Conservation (phyloP, 1,140 invertebrate genomes). For the Chironomus tepperi region DNA sequence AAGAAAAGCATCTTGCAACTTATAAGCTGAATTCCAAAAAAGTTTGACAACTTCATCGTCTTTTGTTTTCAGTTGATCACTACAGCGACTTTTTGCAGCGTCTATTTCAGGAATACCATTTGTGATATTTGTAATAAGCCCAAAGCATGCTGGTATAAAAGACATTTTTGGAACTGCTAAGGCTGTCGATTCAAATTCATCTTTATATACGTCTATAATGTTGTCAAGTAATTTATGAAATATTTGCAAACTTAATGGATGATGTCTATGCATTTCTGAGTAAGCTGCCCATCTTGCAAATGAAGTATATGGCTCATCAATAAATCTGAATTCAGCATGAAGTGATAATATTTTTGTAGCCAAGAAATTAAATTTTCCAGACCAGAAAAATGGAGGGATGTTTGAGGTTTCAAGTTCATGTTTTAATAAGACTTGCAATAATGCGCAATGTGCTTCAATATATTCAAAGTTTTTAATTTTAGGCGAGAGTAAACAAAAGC, state of each 20-base stretch:
- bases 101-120: neutral
- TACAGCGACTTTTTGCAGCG: neutral
- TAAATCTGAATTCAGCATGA: slow-evolving; percentile 83
- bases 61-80: slow-evolving; percentile 49
- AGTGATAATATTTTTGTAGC: slow-evolving; percentile 80
- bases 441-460: slow-evolving; percentile 74
- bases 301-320: slow-evolving; percentile 54
- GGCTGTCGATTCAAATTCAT: neutral
- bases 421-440: slow-evolving; percentile 71
- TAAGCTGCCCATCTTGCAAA: slow-evolving; percentile 69
- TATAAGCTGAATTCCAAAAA: slow-evolving; percentile 69
- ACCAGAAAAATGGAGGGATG: slow-evolving; percentile 74
- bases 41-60: slow-evolving; percentile 59
- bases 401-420: slow-evolving; percentile 75
- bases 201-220: slow-evolving; percentile 46
- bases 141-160: neutral
- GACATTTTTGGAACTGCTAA: neutral
- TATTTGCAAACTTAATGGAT: slow-evolving; percentile 63
- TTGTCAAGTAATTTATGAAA: slow-evolving; percentile 59
- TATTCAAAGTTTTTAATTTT: slow-evolving; percentile 75
- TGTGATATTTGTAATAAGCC: neutral
- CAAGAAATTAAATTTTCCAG: slow-evolving; percentile 68
- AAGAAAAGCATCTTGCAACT: slow-evolving; percentile 64
- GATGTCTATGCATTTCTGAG: slow-evolving; percentile 59
- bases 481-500: slow-evolving; percentile 77